A percentile compares a stretch with the other conserved stretches of the same genome.
Conservation (phyloP, 2,113 vertebrate species). For the Agelaius tricolor region DNA sequence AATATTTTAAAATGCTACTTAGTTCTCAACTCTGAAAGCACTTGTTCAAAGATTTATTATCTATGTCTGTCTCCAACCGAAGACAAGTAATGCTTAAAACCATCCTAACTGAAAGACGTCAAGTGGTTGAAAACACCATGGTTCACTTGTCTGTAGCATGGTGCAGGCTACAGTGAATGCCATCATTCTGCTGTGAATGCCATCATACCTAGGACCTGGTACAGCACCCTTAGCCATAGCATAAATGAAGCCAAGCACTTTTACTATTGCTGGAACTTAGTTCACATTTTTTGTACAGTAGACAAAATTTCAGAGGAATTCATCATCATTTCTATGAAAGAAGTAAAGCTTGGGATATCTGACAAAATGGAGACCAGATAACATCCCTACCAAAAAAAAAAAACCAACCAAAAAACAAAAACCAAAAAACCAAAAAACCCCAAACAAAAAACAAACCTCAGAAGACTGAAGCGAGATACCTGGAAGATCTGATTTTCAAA, state of each 20-base stretch:
- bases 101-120: not conserved
- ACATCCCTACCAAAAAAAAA: not conserved
- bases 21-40: not conserved
- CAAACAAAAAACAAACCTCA: not conserved
- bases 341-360: not conserved
- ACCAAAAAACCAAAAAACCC: not conserved
- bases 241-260: not conserved
- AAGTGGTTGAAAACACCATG: not conserved
- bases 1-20: conserved; percentile 7
- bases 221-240: not conserved
- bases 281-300: not conserved
- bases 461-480: not conserved
- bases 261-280: not conserved
- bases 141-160: not conserved
- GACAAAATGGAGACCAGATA: not conserved
- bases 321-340: not conserved
- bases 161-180: not conserved
- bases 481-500: not conserved
- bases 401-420: no score
- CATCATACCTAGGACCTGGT: not conserved
- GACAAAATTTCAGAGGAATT: not conserved
- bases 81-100: not conserved
- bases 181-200: not conserved
- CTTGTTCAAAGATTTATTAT: not conserved
- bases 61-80: not conserved